Base-by-base conservation (phyloP, 2,113 vertebrate genomes). In the Numida meleagris region DNA sequence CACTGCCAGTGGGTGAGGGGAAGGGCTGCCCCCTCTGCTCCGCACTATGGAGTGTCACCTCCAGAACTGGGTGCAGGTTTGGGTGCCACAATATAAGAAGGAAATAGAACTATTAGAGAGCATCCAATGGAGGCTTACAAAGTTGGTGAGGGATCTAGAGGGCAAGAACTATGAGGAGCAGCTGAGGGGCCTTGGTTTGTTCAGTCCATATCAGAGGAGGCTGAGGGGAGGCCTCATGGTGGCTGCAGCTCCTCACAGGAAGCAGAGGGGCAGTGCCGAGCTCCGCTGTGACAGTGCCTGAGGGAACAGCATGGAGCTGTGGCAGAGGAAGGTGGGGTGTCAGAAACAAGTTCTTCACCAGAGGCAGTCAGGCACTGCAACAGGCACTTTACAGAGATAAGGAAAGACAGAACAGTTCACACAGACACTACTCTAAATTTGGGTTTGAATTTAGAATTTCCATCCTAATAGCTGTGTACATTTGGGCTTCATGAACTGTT, bases 401-500 rank as follows among this genome's bases (percentile, higher is more conserved):
- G 33, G 23, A 89, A 74, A 72, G 34, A 72, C n/a, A n/a, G 25
- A 87, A 82, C 21, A 24, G 15, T 14, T 79, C 38, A 88, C 27
- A 88, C 50, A 3, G 14, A 12, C 12, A 48, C n/a, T 74, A 42
- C 36, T 50, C 20, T 80, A 34, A 89, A 73, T 21, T 2, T 59
- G 24, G 14, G 21, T 31, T 77, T 42, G 42, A 88, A 59, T 23
- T 62, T 59, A 19, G 7, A 68, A 23, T 4, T 61, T 75, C 58
- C 51, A 45, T 58, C 67, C 48, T 12, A 6, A 66, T 0, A 73
- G 7, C 27, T 2, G 0, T 0, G 0, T 61, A 23, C 33, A 57
- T 13, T 55, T n/a, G 48, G 14, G 67, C 74, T 65, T 8, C 10
- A 25, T 18, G 9, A 91, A 42, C 46, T 38, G 34, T 73, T 58